Percentiles rank a stretch among this genome's conserved stretches.
Conservation (phyloP, 1,140 invertebrate species). For the Aphis gossypii region DNA sequence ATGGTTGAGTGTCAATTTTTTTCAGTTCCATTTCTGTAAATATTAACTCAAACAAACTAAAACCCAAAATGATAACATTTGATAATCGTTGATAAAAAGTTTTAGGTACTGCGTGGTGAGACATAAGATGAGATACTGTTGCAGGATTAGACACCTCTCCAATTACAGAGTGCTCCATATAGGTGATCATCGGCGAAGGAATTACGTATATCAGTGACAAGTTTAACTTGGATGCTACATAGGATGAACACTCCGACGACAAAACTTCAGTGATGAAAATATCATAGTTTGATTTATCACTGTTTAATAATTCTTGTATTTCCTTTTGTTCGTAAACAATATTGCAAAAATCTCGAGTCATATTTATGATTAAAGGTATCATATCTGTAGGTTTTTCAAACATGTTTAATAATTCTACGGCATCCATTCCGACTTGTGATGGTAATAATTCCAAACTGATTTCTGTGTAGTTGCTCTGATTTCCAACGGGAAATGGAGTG, state of each 20-base stretch:
- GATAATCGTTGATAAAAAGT: slow-evolving; percentile 3
- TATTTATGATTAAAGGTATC: neutral
- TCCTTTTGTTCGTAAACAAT: neutral
- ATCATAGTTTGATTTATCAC: neutral
- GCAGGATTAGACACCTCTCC: neutral
- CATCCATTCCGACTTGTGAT: neutral
- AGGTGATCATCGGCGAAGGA: neutral
- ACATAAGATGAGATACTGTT: neutral
- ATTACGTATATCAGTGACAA: neutral
- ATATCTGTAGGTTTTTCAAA: neutral
- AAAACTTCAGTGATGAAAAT: neutral
- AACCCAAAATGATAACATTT: neutral
- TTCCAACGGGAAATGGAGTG: neutral
- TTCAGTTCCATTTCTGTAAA: neutral
- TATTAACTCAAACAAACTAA: too few relatives aligned
- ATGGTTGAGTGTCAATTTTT: neutral
- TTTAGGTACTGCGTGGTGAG: neutral
- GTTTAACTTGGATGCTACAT: neutral
- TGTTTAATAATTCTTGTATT: neutral
- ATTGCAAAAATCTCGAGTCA: neutral
- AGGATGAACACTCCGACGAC: neutral
- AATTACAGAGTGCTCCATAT: neutral
- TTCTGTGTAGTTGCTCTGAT: neutral
- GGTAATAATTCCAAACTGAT: neutral
- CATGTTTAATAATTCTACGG: neutral